These are phyloP conservation scores for Drepanosiphum platanoidis DNA, from an alignment of 2,888 invertebrate species.

Conservation along the genomic window DNA sequence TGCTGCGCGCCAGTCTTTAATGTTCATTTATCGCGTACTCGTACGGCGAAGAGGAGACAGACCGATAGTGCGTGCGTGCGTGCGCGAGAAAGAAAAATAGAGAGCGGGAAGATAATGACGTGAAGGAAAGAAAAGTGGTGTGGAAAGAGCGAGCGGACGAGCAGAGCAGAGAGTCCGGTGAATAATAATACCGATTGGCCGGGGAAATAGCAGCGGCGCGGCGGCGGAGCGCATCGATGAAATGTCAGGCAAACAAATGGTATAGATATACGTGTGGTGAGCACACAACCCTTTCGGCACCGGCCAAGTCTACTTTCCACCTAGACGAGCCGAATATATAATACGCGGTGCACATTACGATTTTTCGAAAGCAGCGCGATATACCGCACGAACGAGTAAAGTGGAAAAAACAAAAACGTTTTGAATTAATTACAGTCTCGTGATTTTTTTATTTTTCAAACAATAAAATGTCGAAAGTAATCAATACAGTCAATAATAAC, in stretches of 20 bases:
- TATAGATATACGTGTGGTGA: neutral
- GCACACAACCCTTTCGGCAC: neutral
- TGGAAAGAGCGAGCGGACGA: neutral
- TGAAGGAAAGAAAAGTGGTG: too few species aligned
- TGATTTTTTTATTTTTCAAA: too few species aligned
- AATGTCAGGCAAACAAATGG: neutral
- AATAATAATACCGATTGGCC: neutral
- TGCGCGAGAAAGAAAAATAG: neutral
- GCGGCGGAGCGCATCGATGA: neutral
- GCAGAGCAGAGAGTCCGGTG: neutral
- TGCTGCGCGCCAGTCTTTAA: neutral
- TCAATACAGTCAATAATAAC: too few species aligned
- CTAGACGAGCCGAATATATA: neutral
- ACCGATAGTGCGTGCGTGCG: neutral
- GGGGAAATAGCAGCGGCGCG: neutral
- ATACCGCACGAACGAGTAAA: too few species aligned
- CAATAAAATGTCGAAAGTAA: too few species aligned
- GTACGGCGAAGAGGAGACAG: neutral
- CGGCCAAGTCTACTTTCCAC: neutral
- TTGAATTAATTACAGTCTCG: too few species aligned
- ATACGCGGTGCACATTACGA: neutral
- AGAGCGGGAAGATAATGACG: too few species aligned
- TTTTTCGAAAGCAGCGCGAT: neutral
- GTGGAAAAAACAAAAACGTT: too few species aligned
- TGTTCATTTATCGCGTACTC: neutral